phyloP scores from a whole-genome alignment of 64 coral and sea anemone species.

The Montipora cactus region DNA sequence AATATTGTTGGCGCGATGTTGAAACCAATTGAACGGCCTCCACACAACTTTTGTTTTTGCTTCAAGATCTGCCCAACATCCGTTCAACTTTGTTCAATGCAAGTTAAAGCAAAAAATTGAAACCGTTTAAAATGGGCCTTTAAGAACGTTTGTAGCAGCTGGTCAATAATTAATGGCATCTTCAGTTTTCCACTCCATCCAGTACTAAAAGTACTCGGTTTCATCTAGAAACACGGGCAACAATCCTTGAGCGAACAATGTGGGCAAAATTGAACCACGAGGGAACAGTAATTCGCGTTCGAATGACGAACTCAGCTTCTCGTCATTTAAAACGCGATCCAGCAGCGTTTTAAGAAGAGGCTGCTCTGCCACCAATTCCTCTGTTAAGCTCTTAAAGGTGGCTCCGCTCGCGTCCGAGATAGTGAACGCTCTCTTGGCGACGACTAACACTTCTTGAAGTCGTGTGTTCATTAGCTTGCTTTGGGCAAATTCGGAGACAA shows the following conservation, averaged over 20 bases:
- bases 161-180: too few species aligned
- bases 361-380: background rate
- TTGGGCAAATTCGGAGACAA: background rate
- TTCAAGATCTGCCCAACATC: too few species aligned
- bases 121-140: too few species aligned
- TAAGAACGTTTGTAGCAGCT: too few species aligned
- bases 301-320: background rate
- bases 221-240: conserved; percentile 7
- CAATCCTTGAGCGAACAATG: conserved; percentile 24
- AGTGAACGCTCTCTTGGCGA: conserved; percentile 30
- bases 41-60: too few species aligned
- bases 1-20: too few species aligned
- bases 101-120: too few species aligned
- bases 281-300: background rate
- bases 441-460: background rate
- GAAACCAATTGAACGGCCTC: too few species aligned
- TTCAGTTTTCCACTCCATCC: background rate
- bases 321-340: background rate
- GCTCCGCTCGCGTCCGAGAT: conserved; percentile 18
- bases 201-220: background rate
- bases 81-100: too few species aligned
- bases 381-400: conserved; percentile 22
- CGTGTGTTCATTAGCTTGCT: background rate
- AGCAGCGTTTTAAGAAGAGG: background rate
- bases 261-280: background rate